Evolutionary conservation across 2,888 invertebrate genomes (phyloP).

Genomic region (Hyposoter didymator): DNA sequence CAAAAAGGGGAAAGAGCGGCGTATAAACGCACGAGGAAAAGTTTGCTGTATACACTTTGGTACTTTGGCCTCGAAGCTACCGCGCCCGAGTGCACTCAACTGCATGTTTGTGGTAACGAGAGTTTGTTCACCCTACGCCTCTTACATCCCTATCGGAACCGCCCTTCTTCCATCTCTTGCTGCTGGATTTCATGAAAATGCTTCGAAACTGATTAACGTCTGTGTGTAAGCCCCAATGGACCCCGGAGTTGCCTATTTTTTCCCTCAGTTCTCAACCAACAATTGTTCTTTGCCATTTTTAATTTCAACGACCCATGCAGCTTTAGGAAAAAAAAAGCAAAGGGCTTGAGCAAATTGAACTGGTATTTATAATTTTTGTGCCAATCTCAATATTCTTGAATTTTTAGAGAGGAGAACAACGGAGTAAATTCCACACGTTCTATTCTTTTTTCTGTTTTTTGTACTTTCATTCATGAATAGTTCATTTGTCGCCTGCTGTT

Average conservation of each 20-base stretch:
- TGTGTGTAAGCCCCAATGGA: conserved; percentile 7
- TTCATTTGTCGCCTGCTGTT: background rate
- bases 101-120: conserved; percentile 67
- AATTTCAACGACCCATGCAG: background rate
- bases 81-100: conserved; percentile 67
- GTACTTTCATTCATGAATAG: too few species aligned
- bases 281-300: background rate
- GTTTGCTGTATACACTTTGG: conserved; percentile 64
- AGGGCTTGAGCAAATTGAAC: too few species aligned
- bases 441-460: too few species aligned
- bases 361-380: too few species aligned
- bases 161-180: conserved; percentile 21
- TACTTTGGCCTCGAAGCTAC: conserved; percentile 63
- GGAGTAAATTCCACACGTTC: too few species aligned
- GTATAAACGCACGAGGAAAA: conserved; percentile 54
- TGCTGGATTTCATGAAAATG: conserved; percentile 39
- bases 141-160: conserved; percentile 43
- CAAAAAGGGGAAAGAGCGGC: conserved; percentile 21
- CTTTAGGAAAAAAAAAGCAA: background rate
- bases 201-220: conserved; percentile 42
- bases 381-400: too few species aligned
- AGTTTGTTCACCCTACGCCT: conserved; percentile 62
- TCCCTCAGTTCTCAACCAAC: background rate
- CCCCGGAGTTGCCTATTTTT: background rate
- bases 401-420: too few species aligned